Conservation (phyloP, 2,113 vertebrate genomes). For the Poicephalus gulielmi region DNA sequence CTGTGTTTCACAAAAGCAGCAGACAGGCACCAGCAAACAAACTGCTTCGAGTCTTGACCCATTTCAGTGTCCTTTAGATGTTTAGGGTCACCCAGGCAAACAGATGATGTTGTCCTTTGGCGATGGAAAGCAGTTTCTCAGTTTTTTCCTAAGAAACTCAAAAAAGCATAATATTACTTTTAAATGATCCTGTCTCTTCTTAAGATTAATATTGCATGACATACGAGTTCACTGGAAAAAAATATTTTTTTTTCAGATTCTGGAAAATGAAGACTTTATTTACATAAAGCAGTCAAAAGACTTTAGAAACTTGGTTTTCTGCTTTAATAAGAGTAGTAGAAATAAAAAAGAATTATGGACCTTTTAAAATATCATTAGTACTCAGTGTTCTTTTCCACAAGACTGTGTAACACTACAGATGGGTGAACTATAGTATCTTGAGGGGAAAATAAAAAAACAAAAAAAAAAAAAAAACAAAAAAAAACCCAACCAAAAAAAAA, state of each 20-base stretch:
- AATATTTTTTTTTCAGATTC: neutral
- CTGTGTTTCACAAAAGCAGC: neutral
- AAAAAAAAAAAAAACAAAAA: neutral
- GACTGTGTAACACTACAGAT: neutral
- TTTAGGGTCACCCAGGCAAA: neutral
- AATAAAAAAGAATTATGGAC: neutral
- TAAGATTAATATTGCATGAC: neutral
- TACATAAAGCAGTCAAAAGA: neutral
- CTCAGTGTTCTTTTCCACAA: neutral
- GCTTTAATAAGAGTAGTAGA: neutral
- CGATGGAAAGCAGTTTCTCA: neutral
- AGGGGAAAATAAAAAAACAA: neutral
- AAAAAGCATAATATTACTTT: neutral
- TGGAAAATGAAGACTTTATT: neutral
- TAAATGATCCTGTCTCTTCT: neutral
- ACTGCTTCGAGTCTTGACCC: neutral
- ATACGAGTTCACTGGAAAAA: neutral
- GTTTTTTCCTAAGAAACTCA: neutral
- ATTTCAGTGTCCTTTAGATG: neutral
- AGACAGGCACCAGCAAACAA: neutral
- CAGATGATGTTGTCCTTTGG: fast-evolving
- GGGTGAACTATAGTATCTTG: neutral
- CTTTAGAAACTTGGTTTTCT: neutral
- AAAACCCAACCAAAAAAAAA: neutral
- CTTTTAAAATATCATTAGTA: neutral